Evolutionary conservation across 2,113 vertebrate genomes (phyloP).

Genomic region (Nothobranchius furzeri): DNA sequence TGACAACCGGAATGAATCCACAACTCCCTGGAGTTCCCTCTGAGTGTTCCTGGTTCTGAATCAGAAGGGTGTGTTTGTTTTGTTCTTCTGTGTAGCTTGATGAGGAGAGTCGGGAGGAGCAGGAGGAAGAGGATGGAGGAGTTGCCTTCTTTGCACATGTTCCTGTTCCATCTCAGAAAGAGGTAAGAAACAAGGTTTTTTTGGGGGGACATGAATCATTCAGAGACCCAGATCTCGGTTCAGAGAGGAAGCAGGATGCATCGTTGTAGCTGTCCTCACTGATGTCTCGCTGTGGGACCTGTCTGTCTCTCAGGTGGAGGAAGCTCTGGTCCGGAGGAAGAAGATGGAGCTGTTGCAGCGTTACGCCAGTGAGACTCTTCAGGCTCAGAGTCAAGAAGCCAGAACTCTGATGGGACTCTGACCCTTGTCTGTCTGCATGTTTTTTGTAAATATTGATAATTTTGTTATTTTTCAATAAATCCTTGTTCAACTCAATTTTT

Average conservation of each 20-base stretch:
- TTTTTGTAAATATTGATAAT: conserved; percentile 13
- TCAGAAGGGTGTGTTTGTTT: not conserved
- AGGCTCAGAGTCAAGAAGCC: conserved; percentile 94
- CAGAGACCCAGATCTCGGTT: too few relatives aligned
- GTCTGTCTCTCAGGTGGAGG: conserved; percentile 86
- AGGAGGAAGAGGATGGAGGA: conserved; percentile 85
- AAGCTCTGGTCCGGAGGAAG: conserved; percentile 92
- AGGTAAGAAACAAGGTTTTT: conserved; percentile 75
- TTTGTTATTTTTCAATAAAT: conserved; percentile 48
- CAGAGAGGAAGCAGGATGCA: too few relatives aligned
- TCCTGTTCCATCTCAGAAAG: conserved; percentile 93
- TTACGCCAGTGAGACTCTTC: conserved; percentile 95
- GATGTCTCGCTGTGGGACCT: not conserved
- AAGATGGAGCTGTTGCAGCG: conserved; percentile 98
- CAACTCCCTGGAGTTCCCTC: too few relatives aligned
- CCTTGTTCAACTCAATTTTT: not conserved
- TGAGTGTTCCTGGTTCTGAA: not conserved
- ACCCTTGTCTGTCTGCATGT: conserved; percentile 12
- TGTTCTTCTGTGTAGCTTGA: conserved; percentile 66
- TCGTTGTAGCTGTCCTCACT: not conserved
- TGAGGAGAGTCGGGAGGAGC: conserved; percentile 77
- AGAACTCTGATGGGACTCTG: conserved; percentile 88
- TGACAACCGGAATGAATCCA: not conserved
- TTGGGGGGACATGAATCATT: too few relatives aligned
- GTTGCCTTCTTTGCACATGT: conserved; percentile 93